Percentiles rank a stretch among this genome's conserved stretches.
These are phyloP conservation scores for Kryptolebias marmoratus DNA, from an alignment of 2,113 vertebrate genomes.

Conservation along the genomic window DNA sequence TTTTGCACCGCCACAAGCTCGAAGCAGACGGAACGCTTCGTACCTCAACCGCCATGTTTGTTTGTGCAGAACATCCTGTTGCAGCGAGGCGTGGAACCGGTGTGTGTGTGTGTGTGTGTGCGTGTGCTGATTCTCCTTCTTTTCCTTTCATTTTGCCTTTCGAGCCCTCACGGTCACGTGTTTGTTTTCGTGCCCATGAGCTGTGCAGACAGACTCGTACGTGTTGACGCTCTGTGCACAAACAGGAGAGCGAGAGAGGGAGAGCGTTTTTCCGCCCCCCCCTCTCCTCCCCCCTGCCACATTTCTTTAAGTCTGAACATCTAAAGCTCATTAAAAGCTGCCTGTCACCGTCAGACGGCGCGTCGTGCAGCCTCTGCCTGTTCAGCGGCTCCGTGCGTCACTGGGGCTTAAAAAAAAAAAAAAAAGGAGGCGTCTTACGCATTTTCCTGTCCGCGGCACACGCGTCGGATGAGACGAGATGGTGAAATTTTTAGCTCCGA, in stretches of 20 bases:
- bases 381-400: conserved; percentile 79
- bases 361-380: conserved; percentile 74
- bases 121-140: conserved; percentile 48
- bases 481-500: conserved; percentile 72
- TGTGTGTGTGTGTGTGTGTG: neutral
- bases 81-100: conserved; percentile 40
- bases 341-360: conserved; percentile 75
- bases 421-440: conserved; percentile 74
- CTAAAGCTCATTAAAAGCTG: conserved; percentile 51
- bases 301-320: conserved; percentile 12
- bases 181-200: conserved; percentile 5
- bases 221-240: conserved; percentile 1
- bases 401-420: conserved; percentile 66
- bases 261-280: neutral
- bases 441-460: conserved; percentile 68
- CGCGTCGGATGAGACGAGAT: conserved; percentile 71
- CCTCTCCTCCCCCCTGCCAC: neutral
- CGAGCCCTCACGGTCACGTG: conserved; percentile 32
- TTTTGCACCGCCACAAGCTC: conserved; percentile 37
- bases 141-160: conserved; percentile 6
- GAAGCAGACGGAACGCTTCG: conserved; percentile 51
- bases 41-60: conserved; percentile 39
- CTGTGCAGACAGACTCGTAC: neutral
- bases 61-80: conserved; percentile 66
- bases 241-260: neutral